A percentile compares a stretch with the other conserved stretches of the same genome.
Conservation (phyloP, 2,113 vertebrate species). For the Fulica atra region DNA sequence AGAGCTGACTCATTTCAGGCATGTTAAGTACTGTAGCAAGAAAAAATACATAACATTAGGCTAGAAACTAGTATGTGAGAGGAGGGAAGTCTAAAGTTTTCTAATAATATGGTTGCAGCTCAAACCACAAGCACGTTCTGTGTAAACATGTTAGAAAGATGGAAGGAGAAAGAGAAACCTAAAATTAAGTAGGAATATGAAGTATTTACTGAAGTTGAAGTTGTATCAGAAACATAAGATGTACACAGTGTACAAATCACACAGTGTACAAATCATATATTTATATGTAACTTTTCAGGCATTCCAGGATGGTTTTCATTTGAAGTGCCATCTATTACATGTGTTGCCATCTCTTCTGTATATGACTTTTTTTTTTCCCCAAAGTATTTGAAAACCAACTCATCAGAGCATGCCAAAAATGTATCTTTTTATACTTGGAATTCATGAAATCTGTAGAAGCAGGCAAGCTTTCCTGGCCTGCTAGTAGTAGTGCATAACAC, state of each 20-base stretch:
- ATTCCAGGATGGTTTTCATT: neutral
- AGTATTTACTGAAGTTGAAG: neutral
- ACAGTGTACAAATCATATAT: neutral
- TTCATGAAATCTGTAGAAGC: neutral
- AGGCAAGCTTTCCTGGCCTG: neutral
- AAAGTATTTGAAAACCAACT: neutral
- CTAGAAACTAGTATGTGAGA: neutral
- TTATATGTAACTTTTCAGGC: neutral
- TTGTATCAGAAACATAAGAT: neutral
- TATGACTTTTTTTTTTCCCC: neutral
- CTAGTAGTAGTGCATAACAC: neutral
- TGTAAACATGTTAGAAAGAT: neutral
- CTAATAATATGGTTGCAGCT: neutral
- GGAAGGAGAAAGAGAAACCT: neutral
- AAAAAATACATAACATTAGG: neutral
- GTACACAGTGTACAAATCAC: neutral
- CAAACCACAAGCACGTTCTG: neutral
- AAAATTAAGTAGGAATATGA: neutral
- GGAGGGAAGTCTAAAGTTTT: neutral
- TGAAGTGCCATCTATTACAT: neutral
- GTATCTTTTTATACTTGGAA: slow-evolving; percentile 52
- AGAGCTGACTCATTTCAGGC: neutral
- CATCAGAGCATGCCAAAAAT: neutral
- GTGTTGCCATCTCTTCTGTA: neutral
- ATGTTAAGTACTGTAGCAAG: neutral